These are phyloP conservation scores for Panopea generosa DNA, from an alignment of 2,888 invertebrate species.

Conservation along the genomic window DNA sequence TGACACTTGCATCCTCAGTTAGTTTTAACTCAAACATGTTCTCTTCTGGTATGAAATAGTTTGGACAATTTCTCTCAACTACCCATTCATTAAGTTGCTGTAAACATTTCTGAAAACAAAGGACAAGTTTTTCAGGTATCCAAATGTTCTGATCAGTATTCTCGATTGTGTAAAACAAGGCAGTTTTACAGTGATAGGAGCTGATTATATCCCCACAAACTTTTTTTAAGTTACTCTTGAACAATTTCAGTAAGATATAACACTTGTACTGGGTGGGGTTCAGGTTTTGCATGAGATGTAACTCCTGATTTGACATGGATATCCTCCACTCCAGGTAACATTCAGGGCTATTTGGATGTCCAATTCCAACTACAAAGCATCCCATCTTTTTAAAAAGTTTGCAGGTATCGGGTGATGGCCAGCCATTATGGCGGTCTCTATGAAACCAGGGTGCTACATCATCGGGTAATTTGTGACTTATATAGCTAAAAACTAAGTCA, in stretches of 20 bases:
- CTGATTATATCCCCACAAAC: conserved; percentile 6
- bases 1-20: too few relatives aligned
- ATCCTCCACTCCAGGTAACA: conserved; percentile 30
- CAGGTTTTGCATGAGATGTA: conserved; percentile 27
- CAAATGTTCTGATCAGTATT: not conserved
- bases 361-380: conserved; percentile 16
- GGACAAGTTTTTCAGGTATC: conserved; percentile 1
- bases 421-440: not conserved
- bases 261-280: conserved; percentile 30
- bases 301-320: conserved; percentile 24
- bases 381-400: not conserved
- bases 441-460: not conserved
- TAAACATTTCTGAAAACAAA: not conserved
- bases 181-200: conserved; percentile 30
- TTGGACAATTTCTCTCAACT: conserved; percentile 12
- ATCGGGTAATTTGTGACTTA: conserved; percentile 1
- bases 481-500: not conserved
- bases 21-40: conserved; percentile 15
- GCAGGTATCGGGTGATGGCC: conserved; percentile 6
- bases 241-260: conserved; percentile 36
- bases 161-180: conserved; percentile 14
- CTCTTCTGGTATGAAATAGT: conserved; percentile 21
- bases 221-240: conserved; percentile 18
- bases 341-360: conserved; percentile 11
- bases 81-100: conserved; percentile 4